Evolutionary conservation across 2,797 vertebrate species (phyloP).

Genomic region (Pogonophryne albipinna): DNA sequence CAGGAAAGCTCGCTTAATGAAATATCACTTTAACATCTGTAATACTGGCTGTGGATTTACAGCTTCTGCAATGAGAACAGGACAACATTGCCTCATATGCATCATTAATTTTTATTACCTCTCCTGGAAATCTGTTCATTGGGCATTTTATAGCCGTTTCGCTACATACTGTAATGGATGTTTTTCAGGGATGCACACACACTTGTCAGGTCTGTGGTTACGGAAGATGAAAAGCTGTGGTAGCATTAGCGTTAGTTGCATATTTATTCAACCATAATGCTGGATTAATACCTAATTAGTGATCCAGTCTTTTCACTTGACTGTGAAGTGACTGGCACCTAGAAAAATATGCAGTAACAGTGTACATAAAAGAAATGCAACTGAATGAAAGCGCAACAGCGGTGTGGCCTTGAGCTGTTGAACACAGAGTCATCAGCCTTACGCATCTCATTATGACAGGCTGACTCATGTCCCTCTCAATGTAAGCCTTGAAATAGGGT

Average conservation of each 20-base stretch:
- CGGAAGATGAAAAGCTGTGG: constrained; percentile 30
- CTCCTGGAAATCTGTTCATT: constrained; percentile 71
- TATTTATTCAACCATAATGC: not conserved
- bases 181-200: constrained; percentile 46
- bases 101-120: constrained; percentile 73
- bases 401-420: constrained; percentile 53
- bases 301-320: constrained; percentile 3
- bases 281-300: constrained; percentile 17
- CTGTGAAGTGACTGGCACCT: not conserved
- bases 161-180: constrained; percentile 40
- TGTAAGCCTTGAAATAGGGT: constrained; percentile 50
- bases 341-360: constrained; percentile 23
- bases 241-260: constrained; percentile 15
- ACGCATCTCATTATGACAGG: constrained; percentile 56
- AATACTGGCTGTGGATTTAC: constrained; percentile 56
- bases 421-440: constrained; percentile 58
- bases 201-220: constrained; percentile 38
- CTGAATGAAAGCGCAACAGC: constrained; percentile 39
- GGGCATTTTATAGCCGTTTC: constrained; percentile 64
- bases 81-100: constrained; percentile 64
- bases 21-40: constrained; percentile 47
- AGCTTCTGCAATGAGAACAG: constrained; percentile 60
- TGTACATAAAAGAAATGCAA: constrained; percentile 6
- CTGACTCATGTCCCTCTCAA: constrained; percentile 66
- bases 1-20: constrained; percentile 28